These are phyloP conservation scores for Rattus norvegicus DNA, from an alignment of 2,113 vertebrate genomes.

Conservation along the genomic window GRCr8 NC_086026.1:94917001-94917500, in stretches of 20 bases:
- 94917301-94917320: background rate
- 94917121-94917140: background rate
- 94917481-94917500: background rate
- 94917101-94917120: background rate
- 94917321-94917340: background rate
- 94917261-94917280: constrained; percentile 24
- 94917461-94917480: background rate
- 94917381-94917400: background rate
- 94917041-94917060: background rate
- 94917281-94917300: background rate
- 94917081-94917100: background rate
- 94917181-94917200: background rate
- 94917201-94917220: background rate
- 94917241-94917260: background rate
- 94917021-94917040: no score
- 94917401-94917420: background rate
- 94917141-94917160: background rate
- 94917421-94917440: background rate
- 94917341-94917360: background rate
- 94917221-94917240: background rate
- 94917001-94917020: background rate
- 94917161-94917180: background rate
- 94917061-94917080: background rate
- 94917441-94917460: background rate
- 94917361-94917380: background rate